Percentiles rank a stretch among this genome's conserved stretches.
phyloP scores from a whole-genome alignment of 2,113 vertebrate species.

The Sapayoa aenigma region DNA sequence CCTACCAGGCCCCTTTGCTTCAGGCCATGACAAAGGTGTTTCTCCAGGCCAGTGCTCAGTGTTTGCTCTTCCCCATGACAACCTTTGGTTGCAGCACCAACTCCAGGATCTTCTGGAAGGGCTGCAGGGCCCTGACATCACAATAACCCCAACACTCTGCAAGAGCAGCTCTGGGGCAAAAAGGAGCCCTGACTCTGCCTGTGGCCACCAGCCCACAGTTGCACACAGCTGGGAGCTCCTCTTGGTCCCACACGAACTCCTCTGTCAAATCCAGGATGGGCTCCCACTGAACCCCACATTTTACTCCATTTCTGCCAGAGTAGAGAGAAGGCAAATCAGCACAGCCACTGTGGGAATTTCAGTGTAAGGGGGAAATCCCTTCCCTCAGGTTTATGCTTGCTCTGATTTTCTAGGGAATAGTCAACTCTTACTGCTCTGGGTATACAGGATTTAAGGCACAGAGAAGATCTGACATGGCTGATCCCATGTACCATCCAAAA shows the following conservation, averaged over 20 bases:
- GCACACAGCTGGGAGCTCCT: background rate
- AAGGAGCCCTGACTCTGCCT: background rate
- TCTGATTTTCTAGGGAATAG: background rate
- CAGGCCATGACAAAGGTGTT: background rate
- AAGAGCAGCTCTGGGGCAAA: background rate
- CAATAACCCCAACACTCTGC: background rate
- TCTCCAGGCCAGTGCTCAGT: background rate
- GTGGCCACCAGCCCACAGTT: accelerated
- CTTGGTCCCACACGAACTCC: background rate
- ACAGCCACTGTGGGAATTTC: background rate
- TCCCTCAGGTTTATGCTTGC: background rate
- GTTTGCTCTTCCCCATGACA: background rate
- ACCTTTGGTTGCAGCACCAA: background rate
- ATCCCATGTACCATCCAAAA: background rate
- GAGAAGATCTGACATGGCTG: background rate
- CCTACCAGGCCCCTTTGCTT: accelerated
- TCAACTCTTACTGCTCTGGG: background rate
- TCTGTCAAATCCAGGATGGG: background rate
- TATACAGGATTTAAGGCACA: background rate
- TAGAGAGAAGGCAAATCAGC: background rate
- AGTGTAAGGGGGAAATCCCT: background rate
- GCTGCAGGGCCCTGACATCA: background rate
- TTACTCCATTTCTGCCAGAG: background rate
- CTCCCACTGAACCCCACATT: background rate
- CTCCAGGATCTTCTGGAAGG: background rate